Evolutionary conservation across 2,888 invertebrate genomes (phyloP).

Genomic region (Autographa pulchrina): DNA sequence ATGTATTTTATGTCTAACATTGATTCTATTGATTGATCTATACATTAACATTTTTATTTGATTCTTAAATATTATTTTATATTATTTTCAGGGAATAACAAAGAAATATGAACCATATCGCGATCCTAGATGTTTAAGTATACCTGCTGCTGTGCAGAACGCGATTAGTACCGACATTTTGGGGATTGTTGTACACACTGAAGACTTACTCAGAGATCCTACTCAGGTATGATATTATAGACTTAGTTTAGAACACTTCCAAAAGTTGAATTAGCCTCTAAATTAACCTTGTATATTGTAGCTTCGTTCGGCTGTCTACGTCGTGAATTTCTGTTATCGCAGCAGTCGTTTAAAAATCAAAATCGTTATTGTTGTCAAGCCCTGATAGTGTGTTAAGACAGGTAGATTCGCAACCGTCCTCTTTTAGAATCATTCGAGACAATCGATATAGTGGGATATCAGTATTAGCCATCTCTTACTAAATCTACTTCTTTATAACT

Average conservation of each 20-base stretch:
- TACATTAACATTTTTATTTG: background rate
- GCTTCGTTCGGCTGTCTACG: no score
- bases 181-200: slow-evolving; percentile 97
- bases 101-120: slow-evolving; percentile 93
- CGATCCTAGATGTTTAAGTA: slow-evolving; percentile 95
- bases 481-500: background rate
- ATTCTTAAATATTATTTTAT: background rate
- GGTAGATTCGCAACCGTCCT: no score
- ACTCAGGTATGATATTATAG: slow-evolving; percentile 88
- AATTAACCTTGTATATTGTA: no score
- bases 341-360: no score
- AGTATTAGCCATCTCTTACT: no score
- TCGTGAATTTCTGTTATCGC: no score
- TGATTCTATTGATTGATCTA: background rate
- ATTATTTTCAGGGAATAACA: slow-evolving; percentile 73
- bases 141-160: slow-evolving; percentile 95
- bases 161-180: slow-evolving; percentile 95
- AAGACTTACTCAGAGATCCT: slow-evolving; percentile 96
- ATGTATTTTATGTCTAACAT: slow-evolving; percentile 64
- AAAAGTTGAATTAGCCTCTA: no score
- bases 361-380: no score
- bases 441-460: no score
- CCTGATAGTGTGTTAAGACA: no score
- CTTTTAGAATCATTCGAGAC: no score
- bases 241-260: no score